These are phyloP conservation scores for Gallinago nigripennis DNA, from an alignment of 2,797 vertebrate species.

Conservation along the genomic window DNA sequence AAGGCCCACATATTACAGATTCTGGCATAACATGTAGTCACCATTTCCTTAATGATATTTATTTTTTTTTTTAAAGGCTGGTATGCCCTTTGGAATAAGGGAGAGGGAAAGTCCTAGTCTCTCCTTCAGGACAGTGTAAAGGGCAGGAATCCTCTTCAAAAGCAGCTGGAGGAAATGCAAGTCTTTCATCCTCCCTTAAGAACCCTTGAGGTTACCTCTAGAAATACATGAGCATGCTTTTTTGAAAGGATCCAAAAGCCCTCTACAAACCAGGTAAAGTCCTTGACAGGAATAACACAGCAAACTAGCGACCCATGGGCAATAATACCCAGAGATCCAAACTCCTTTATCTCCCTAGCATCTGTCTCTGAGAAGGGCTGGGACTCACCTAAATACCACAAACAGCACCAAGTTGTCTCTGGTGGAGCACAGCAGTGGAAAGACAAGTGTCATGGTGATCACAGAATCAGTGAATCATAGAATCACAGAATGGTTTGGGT, in stretches of 20 bases:
- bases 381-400: not conserved
- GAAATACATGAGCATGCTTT: not conserved
- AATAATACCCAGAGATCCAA: not conserved
- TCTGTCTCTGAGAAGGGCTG: not conserved
- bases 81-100: not conserved
- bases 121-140: not conserved
- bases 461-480: not conserved
- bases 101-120: not conserved
- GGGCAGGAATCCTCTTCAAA: not conserved
- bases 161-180: not conserved
- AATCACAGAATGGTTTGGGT: not conserved
- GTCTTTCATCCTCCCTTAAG: not conserved
- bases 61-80: not conserved
- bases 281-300: not conserved
- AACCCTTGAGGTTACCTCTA: not conserved
- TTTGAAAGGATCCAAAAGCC: not conserved
- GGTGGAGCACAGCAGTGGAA: not conserved
- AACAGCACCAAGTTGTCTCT: not conserved
- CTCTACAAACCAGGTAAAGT: not conserved
- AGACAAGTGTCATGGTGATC: not conserved
- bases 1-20: slow-evolving; percentile 1
- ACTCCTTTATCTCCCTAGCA: not conserved
- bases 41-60: not conserved
- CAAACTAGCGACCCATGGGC: accelerated
- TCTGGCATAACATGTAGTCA: not conserved